Base-by-base conservation (phyloP, 2,888 invertebrate genomes). In the Lasioglossum marginatum region DNA sequence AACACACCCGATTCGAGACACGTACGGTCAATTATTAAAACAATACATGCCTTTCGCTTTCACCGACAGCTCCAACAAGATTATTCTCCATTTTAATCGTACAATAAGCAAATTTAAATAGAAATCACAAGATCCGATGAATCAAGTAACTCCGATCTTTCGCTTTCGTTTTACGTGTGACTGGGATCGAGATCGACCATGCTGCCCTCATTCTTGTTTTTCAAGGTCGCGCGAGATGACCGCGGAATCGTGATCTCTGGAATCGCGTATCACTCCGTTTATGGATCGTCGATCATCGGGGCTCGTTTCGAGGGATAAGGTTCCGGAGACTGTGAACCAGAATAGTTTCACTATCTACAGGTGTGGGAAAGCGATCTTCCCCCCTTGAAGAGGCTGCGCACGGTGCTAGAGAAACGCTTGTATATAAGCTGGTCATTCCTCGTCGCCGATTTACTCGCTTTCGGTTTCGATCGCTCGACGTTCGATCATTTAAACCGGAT, bases 331-430 rank as follows among this genome's bases (percentile, higher is more conserved):
- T 16, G 63, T 63, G 52, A 52, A 52, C 52, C 10, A 52, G 48
- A 57, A 31, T 80, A 90, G 79, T 91, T 91, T 91, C 89, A 91
- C 91, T 91, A 82, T 88, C 80, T 60, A 73, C 40, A 34, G 16
- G 63, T 66, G 34, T 6, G 66, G 83, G 91, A 91, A 91, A 91
- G 91, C 81, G 74, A 87, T 83, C 79, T 45, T 80, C 78, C 82
- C 85, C 86, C 83, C 89, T 34, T 6, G 31, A 73, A 57, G 78
- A 74, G 86, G 77, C 40, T 66, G 34, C 52, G 78, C 80, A 71
- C 83, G 82, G 68, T 74, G 72, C 80, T 68, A 45, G 83, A 75
- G 63, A 70, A 75, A 68, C 80, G 37, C 57, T 75, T 89, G 86
- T 91, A 91, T 89, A 91, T 83, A 81, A 90, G 86, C 82, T 82